These are phyloP conservation scores for Hippocampus mohnikei DNA, from an alignment of 2,113 vertebrate genomes.

Conservation along the genomic window DNA sequence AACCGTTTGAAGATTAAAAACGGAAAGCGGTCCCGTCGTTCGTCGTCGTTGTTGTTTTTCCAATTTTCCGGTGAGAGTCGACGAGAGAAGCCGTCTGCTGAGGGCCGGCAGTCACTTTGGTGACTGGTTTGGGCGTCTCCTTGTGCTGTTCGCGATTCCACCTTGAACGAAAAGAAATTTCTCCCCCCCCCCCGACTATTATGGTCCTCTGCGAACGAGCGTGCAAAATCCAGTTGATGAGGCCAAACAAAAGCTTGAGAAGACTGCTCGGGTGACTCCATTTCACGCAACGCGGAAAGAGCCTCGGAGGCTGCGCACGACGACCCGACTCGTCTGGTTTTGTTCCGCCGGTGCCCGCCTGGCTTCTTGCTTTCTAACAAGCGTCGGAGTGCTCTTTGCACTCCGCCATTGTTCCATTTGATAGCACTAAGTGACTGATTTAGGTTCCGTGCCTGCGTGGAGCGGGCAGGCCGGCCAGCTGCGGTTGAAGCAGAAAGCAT, in stretches of 20 bases:
- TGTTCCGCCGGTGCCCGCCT: constrained; percentile 57
- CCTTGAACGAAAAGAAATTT: constrained; percentile 44
- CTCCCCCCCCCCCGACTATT: constrained; percentile 11
- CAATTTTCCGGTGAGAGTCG: background rate
- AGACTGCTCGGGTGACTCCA: constrained; percentile 67
- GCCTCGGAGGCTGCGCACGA: constrained; percentile 55
- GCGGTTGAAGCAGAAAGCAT: constrained; percentile 81
- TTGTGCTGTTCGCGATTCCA: constrained; percentile 39
- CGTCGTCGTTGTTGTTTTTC: too few relatives aligned
- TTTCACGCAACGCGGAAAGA: constrained; percentile 67
- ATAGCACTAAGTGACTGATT: constrained; percentile 80
- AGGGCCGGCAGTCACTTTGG: constrained; percentile 38
- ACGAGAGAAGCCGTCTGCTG: constrained; percentile 34
- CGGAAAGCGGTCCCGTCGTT: too few relatives aligned
- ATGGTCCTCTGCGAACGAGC: constrained; percentile 55
- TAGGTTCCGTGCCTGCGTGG: constrained; percentile 77
- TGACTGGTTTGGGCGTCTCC: constrained; percentile 47
- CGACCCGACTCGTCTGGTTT: constrained; percentile 60
- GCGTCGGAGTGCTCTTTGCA: constrained; percentile 66
- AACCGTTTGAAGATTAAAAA: too few relatives aligned
- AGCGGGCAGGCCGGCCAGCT: constrained; percentile 74
- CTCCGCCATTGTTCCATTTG: constrained; percentile 72
- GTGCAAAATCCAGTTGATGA: constrained; percentile 65
- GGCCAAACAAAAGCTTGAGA: constrained; percentile 61
- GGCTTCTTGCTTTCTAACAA: constrained; percentile 61